These are phyloP conservation scores for Helleia helle DNA, from an alignment of 2,888 invertebrate species.

Conservation along the genomic window DNA sequence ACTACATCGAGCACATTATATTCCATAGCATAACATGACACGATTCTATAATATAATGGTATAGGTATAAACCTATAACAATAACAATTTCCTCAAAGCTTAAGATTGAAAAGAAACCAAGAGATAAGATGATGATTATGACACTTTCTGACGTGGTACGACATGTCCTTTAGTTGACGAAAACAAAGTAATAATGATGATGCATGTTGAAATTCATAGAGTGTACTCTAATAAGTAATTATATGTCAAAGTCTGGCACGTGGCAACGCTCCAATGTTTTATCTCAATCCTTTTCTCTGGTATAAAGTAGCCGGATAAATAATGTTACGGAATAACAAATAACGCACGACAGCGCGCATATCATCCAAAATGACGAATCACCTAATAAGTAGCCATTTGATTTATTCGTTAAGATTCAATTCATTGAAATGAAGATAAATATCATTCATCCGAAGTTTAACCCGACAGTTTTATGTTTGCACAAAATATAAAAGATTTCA, in stretches of 20 bases:
- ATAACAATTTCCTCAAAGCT: too few species aligned
- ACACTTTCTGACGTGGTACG: too few species aligned
- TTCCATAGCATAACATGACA: too few species aligned
- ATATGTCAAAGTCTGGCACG: conserved; percentile 4
- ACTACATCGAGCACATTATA: too few species aligned
- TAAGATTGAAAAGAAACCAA: too few species aligned
- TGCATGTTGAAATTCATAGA: neutral
- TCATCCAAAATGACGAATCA: conserved; percentile 9
- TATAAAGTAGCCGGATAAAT: conserved; percentile 23
- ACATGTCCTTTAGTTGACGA: too few species aligned
- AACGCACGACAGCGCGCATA: conserved; percentile 6
- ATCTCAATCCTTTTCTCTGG: conserved; percentile 5
- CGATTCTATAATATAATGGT: too few species aligned
- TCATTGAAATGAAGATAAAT: conserved; percentile 7
- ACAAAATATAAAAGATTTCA: conserved; percentile 22
- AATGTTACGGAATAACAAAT: conserved; percentile 18
- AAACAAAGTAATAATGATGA: neutral
- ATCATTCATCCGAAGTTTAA: conserved; percentile 7
- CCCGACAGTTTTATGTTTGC: conserved; percentile 13
- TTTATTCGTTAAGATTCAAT: conserved; percentile 9
- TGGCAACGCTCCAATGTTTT: conserved; percentile 1
- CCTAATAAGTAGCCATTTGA: conserved; percentile 10
- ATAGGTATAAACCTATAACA: too few species aligned
- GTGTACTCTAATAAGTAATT: conserved; percentile 6
- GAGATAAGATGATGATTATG: too few species aligned